Evolutionary conservation across 2,888 invertebrate species (phyloP), one percentile per base, ranked within the genome.

Genomic region (Achlya flavicornis): DNA sequence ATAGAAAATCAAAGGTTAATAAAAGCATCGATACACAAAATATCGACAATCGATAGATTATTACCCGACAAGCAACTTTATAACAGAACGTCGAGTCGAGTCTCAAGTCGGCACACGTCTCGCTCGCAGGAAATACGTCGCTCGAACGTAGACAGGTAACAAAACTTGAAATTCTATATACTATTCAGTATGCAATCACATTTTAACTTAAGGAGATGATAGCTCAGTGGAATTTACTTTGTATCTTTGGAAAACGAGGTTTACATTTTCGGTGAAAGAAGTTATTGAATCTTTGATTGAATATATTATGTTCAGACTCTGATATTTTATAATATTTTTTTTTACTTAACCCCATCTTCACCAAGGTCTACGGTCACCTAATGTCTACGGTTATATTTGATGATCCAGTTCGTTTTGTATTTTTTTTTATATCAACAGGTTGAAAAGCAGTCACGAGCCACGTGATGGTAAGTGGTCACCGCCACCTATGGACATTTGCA

Each of bases 61-160:
- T 53, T 33, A 61, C 41, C 14, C 61, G 58, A 33, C 46, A 53
- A 10, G 53, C 3, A 53, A 53, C 53, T 53, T 53, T 19, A 53
- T 19, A 53, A 53, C 53, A 53, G 53, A 53, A 53, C 19, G 53
- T 53, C 19, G 53, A 53, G 53, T 48, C 7, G 48, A 53, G 53
- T 76, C 63, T 53, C 63, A 38, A 67, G 64, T 59, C 67, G 48
- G 58, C 53, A 69, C 70, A 70, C 64, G 70, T 69, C 66, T 63
- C 68, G 63, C 16, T 61, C 57, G 61, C 57, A 68, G 75, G 67
- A 74, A 76, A 76, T 72, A 74, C 74, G 70, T 78, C 69, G 71
- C 72, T 75, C 69, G 64, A 71, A 59, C 14, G 41, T 19, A 41
- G 69, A 64, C 70, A 60, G 11, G 26, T 12, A 41, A 41, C 43